phyloP scores from a whole-genome alignment of 2,797 vertebrate genomes.

The Okamejei kenojei region DNA sequence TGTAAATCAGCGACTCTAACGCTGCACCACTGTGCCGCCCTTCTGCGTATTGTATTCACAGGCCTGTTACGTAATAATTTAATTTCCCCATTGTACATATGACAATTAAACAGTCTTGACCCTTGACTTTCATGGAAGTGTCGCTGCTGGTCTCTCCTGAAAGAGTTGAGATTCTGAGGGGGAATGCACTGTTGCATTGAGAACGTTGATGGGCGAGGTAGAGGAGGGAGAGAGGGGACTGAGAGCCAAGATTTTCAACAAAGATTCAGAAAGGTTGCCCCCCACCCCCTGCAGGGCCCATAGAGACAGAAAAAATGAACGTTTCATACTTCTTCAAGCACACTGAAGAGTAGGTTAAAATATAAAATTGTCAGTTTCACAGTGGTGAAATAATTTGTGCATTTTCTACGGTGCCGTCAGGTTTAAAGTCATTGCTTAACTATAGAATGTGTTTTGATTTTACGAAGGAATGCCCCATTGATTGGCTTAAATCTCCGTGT shows the following conservation, averaged over 20 bases:
- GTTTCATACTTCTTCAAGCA: background rate
- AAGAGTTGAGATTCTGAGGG: no score
- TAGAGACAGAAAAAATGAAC: background rate
- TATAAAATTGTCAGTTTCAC: background rate
- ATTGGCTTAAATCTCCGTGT: background rate
- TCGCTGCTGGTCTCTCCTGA: no score
- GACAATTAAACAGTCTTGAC: no score
- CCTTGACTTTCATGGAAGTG: no score
- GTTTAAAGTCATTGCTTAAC: background rate
- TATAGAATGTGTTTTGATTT: background rate
- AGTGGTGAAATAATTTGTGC: background rate
- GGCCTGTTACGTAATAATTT: no score
- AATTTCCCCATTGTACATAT: no score
- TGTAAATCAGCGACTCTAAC: no score
- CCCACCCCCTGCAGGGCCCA: background rate
- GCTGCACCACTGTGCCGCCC: no score
- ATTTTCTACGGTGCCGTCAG: background rate
- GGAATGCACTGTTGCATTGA: no score
- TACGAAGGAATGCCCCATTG: background rate
- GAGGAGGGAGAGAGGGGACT: no score
- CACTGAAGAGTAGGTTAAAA: background rate
- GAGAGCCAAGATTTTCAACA: background rate
- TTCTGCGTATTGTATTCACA: no score
- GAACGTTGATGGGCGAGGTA: no score
- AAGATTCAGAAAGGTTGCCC: background rate